phyloP scores from a whole-genome alignment of 2,888 invertebrate genomes.

The Dasysyrphus albostriatus region DNA sequence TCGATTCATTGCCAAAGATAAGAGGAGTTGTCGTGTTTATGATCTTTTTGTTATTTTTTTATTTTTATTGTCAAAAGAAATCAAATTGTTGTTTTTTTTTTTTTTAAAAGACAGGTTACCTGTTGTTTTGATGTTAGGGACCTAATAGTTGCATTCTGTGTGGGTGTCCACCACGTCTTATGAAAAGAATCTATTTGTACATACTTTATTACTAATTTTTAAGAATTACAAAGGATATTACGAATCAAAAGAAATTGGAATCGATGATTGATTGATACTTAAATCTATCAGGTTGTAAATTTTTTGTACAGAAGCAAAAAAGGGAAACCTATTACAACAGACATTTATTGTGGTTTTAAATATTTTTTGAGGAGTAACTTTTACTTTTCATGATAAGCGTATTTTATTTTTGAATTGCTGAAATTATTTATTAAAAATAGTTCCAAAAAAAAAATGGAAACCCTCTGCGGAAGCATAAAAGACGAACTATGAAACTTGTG shows the following conservation, averaged over 20 bases:
- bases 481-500: too few species aligned
- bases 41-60: constrained; percentile 37
- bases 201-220: constrained; percentile 26
- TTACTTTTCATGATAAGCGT: too few species aligned
- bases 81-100: constrained; percentile 37
- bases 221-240: constrained; percentile 5
- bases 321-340: too few species aligned
- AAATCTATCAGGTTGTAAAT: background rate
- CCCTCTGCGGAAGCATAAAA: too few species aligned
- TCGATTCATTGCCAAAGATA: constrained; percentile 68
- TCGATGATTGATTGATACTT: background rate
- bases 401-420: too few species aligned
- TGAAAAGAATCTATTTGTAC: constrained; percentile 8
- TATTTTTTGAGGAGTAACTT: too few species aligned
- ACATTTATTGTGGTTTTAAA: background rate
- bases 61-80: constrained; percentile 15
- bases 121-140: constrained; percentile 24
- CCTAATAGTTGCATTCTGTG: constrained; percentile 26
- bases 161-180: constrained; percentile 35
- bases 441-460: too few species aligned
- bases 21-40: constrained; percentile 72
- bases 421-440: too few species aligned
- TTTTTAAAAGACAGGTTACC: constrained; percentile 22
- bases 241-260: background rate
- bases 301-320: constrained; percentile 17